phyloP scores from a whole-genome alignment of 2,797 vertebrate species.

The Chiroxiphia lanceolata region DNA sequence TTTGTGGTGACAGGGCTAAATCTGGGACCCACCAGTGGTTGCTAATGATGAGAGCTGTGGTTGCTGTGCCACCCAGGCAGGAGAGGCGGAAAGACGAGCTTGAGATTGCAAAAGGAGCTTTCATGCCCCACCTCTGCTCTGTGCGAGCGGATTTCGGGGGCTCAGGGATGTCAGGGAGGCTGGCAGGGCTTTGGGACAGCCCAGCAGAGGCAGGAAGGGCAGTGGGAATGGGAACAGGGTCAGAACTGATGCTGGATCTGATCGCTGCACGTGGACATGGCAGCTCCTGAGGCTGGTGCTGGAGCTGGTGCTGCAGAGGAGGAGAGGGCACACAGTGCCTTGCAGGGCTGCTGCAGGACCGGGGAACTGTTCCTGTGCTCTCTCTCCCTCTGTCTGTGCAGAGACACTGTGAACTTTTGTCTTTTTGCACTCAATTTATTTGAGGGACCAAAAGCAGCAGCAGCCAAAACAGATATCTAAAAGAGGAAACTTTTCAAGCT shows the following conservation, averaged over 20 bases:
- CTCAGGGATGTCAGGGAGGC: neutral
- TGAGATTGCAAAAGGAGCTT: conserved; percentile 6
- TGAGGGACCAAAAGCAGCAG: neutral
- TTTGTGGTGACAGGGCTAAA: conserved; percentile 70
- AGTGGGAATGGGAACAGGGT: neutral
- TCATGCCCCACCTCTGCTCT: neutral
- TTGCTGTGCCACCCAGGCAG: conserved; percentile 62
- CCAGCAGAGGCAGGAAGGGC: neutral
- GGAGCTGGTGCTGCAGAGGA: neutral
- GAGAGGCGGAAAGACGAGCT: neutral
- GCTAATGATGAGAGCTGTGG: conserved; percentile 59
- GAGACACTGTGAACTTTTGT: neutral
- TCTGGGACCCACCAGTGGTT: conserved; percentile 63
- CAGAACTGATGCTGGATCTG: neutral
- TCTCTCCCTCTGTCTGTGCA: neutral
- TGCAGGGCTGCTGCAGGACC: neutral
- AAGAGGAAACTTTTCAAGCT: neutral
- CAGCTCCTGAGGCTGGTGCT: neutral
- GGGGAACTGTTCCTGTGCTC: neutral
- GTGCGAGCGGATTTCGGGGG: neutral
- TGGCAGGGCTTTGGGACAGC: neutral
- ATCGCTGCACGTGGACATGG: neutral
- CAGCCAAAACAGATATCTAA: neutral
- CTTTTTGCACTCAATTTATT: neutral
- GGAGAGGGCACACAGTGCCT: neutral